Base-by-base conservation (phyloP, 2,797 vertebrate genomes). In the Periophthalmus magnuspinnatus region DNA sequence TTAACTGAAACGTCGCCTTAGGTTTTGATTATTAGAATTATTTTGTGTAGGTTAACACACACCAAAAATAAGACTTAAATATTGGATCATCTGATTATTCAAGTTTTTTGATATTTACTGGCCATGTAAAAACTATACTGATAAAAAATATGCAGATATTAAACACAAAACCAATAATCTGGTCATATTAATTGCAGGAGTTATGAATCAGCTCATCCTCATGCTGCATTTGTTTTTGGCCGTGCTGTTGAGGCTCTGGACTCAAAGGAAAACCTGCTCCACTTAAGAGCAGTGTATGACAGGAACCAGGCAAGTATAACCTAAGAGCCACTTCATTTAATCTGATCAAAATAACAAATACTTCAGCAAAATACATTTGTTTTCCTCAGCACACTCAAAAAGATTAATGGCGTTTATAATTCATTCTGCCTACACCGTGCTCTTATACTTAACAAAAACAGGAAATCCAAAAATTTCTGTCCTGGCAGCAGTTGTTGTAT, bases 241-340 rank as follows among this genome's bases (percentile, higher is more conserved):
- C 83, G 82, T 88, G 84, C 84, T 67, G 74, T 70, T 64, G 65
- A 45, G 2, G 16, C 67, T 63, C 72, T 68, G 50, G 2, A 14
- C 65, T 63, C 74, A 88, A 79, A 82, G 82, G 73, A 86, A 84
- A 70, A 64, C 60, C 6, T 9, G 28, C 64, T 72, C 63, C 55
- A 74, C 45, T 77, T 67, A 38, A 74, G 58, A 34, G 52, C 28
- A 75, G 64, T 71, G 71, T 52, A 69, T 17, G 57, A 65, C 74
- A 80, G 80, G 75, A 89, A 74, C 75, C 65, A 69, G 76, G 69
- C 80, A 78, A 22, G 71, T 80, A 86, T 28, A 81, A 57, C 81
- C 72, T 70, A 81, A 89, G 83, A 74, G 79, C 80, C 78, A 87
- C 84, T 91, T 86, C 58, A 87, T 28, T 60, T 88, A 79, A 88